phyloP scores from a whole-genome alignment of 2,113 vertebrate species.

The Phocoena sinus region DNA sequence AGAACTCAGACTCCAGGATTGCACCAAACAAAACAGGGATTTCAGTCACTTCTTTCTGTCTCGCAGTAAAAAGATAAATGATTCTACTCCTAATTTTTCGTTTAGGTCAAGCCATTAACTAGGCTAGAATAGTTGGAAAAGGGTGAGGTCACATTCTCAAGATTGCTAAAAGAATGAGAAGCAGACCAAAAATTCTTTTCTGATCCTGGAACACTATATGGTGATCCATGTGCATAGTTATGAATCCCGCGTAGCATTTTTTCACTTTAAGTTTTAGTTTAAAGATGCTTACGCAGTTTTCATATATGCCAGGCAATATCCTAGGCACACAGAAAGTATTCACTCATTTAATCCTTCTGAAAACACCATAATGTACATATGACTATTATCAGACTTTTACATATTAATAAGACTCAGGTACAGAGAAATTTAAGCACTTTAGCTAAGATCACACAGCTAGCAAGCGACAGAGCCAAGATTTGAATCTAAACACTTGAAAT shows the following conservation, averaged over 20 bases:
- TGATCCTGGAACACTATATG: background rate
- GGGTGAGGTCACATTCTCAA: background rate
- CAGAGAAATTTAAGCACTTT: background rate
- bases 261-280: background rate
- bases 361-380: background rate
- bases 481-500: background rate
- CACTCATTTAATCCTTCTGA: background rate
- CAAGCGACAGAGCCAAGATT: background rate
- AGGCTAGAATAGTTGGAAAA: background rate
- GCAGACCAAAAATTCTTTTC: background rate
- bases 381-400: background rate
- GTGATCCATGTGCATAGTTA: background rate
- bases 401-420: background rate
- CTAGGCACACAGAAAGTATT: background rate
- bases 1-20: background rate
- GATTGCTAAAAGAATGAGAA: background rate
- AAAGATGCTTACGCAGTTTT: background rate
- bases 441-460: background rate
- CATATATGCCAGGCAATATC: background rate
- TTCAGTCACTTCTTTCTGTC: background rate
- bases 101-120: background rate
- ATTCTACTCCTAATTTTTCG: background rate
- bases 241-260: background rate
- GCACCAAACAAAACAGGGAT: background rate
- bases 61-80: background rate